phyloP scores from a whole-genome alignment of 2,113 vertebrate species.

The Dunckerocampus dactyliophorus region DNA sequence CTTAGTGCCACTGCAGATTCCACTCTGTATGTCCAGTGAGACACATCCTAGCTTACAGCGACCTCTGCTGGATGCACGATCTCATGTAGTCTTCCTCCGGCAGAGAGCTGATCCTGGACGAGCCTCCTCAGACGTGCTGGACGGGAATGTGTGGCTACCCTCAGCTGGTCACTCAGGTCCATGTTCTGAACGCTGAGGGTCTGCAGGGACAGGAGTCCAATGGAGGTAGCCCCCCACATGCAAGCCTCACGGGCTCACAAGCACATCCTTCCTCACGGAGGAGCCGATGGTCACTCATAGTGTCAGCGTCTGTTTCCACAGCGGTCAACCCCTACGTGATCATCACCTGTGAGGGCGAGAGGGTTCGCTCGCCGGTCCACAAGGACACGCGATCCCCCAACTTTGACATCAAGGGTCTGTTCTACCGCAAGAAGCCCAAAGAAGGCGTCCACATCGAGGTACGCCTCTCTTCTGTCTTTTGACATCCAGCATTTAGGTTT shows the following conservation, averaged over 20 bases:
- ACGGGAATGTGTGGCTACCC: constrained; percentile 92
- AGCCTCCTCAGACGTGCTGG: constrained; percentile 91
- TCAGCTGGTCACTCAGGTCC: constrained; percentile 89
- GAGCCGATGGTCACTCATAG: no score
- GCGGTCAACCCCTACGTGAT: constrained; percentile 88
- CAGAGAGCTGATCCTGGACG: constrained; percentile 87
- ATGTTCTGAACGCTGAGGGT: constrained; percentile 84
- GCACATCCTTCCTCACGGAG: not conserved
- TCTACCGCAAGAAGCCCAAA: constrained; percentile 88
- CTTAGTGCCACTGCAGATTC: no score
- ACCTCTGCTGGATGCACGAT: not conserved
- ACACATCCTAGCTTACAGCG: no score
- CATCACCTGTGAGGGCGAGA: constrained; percentile 86
- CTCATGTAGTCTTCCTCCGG: not conserved
- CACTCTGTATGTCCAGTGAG: not conserved
- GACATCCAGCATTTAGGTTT: no score
- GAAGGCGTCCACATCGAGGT: constrained; percentile 88
- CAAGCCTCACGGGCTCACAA: not conserved
- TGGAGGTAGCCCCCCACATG: constrained; percentile 70
- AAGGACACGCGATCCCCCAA: constrained; percentile 80
- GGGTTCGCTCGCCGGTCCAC: constrained; percentile 79
- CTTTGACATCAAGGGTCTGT: constrained; percentile 87
- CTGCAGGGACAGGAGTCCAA: constrained; percentile 83
- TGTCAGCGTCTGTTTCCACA: constrained; percentile 34
- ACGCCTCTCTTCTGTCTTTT: constrained; percentile 2